Percentiles rank a stretch among this genome's conserved stretches.
These are phyloP conservation scores for Argentina silus DNA, from an alignment of 2,797 vertebrate genomes.

Conservation along the genomic window DNA sequence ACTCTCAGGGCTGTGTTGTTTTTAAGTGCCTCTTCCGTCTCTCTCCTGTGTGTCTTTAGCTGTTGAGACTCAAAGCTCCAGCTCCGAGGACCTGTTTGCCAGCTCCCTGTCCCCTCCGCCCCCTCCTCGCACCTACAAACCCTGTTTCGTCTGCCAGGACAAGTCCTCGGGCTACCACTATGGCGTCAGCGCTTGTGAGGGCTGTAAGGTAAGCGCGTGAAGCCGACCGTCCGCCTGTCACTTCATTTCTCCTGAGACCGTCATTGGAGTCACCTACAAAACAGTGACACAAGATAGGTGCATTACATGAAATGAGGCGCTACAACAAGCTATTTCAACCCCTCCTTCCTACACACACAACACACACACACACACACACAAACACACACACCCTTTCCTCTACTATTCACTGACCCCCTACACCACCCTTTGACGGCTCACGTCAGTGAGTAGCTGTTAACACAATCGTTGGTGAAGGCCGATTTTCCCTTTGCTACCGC, in stretches of 20 bases:
- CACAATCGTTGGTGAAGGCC: background rate
- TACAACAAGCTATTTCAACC: background rate
- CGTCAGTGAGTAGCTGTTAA: conserved; percentile 1
- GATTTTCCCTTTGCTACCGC: background rate
- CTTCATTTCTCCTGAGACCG: background rate
- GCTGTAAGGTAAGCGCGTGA: conserved; percentile 87
- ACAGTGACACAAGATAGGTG: background rate
- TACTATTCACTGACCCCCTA: background rate
- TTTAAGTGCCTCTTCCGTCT: background rate
- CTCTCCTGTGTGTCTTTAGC: conserved; percentile 70
- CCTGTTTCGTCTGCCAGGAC: conserved; percentile 96
- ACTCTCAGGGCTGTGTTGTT: background rate
- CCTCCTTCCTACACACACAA: background rate
- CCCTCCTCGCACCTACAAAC: conserved; percentile 93
- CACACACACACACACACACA: background rate
- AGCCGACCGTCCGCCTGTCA: too few species aligned
- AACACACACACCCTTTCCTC: background rate
- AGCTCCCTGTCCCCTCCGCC: conserved; percentile 88
- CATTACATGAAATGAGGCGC: background rate
- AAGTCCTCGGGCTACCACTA: conserved; percentile 97
- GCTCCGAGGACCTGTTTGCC: conserved; percentile 86
- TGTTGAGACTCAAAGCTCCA: conserved; percentile 90
- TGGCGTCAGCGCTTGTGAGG: conserved; percentile 95
- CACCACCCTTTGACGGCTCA: background rate
- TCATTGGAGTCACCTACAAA: background rate